Evolutionary conservation across 1,140 invertebrate species (phyloP), one percentile per base, ranked within the genome.

Genomic region (fruit fly (Drosophila melanogaster)): DNA sequence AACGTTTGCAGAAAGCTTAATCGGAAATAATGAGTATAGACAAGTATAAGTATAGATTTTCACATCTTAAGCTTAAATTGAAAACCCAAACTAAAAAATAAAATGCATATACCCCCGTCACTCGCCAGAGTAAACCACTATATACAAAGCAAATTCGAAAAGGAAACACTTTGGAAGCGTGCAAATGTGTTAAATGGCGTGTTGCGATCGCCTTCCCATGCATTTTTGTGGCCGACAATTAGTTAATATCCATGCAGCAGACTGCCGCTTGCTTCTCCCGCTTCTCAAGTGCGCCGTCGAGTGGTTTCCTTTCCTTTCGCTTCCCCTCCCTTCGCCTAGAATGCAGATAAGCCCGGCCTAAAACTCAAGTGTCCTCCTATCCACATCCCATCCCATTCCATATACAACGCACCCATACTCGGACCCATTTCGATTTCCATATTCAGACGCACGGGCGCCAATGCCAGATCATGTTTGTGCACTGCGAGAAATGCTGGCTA

Each of bases 201-300:
- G 60, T 60, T 30, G 30, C 61, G 55, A 46, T 41, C 41, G 61
- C 8, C 12, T 44, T 12, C 30, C 56, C 41, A 22, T 12, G 49
- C 24, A 33, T 15, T 12, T 64, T 51, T 24, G 64, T 66, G 64
- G 61, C 46, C 46, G 40, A 26, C 64, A 67, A 67, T 67, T 67
- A 67, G 60, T 66, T 67, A 67, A 67, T 67, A 53, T 66, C 44
- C 64, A 62, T 67, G 60, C 60, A 40, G 60, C 60, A 40, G 26
- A 41, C 17, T 41, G 49, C 49, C 15, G 49, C 49, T 11, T 33
- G 33, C 33, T 37, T 37, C 33, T 53, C 11, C 17, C 43, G 19
- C n/a, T 15, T 46, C 22, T 61, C 56, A 64, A 64, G 61, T 64
- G 56, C 30, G 56, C 30, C 11, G 35, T 6, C 37, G 51, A 54